A percentile compares a stretch with the other conserved stretches of the same genome.
These are phyloP conservation scores for Argyresthia goedartella DNA, from an alignment of 2,888 invertebrate species.

Conservation along the genomic window DNA sequence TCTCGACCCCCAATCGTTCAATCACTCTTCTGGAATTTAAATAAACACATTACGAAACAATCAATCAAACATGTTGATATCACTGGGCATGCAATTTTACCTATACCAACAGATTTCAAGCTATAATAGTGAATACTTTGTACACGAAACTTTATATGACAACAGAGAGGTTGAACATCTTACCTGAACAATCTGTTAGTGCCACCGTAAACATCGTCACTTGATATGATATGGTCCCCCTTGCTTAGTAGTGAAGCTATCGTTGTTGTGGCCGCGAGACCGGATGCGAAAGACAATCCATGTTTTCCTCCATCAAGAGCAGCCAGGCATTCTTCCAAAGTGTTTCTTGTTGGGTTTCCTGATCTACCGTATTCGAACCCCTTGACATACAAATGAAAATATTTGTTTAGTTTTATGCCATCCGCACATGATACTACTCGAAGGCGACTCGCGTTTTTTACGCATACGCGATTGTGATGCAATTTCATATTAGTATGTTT, in stretches of 20 bases:
- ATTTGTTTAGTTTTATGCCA: too few relatives aligned
- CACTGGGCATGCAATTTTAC: too few relatives aligned
- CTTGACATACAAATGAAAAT: conserved; percentile 41
- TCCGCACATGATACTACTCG: too few relatives aligned
- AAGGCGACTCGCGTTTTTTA: too few relatives aligned
- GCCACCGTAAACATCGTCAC: conserved; percentile 97
- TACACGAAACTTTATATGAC: neutral
- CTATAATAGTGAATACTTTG: too few relatives aligned
- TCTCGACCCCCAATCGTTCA: conserved; percentile 77
- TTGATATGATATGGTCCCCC: conserved; percentile 92
- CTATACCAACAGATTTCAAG: too few relatives aligned
- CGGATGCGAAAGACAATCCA: conserved; percentile 88
- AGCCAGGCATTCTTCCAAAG: conserved; percentile 91
- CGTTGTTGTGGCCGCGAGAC: conserved; percentile 87
- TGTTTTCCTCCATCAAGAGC: conserved; percentile 90
- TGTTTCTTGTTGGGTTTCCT: conserved; percentile 93
- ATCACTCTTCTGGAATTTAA: conserved; percentile 65
- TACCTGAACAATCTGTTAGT: conserved; percentile 80
- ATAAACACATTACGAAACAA: neutral
- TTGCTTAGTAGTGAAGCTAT: conserved; percentile 79
- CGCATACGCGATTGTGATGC: too few relatives aligned
- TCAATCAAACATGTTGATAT: too few relatives aligned
- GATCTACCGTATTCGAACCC: conserved; percentile 93
- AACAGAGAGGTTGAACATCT: conserved; percentile 7
- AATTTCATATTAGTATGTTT: too few relatives aligned